Evolutionary conservation across 2,888 invertebrate species (phyloP), one percentile per base, ranked within the genome.

Genomic region (Drosophila rellima): DNA sequence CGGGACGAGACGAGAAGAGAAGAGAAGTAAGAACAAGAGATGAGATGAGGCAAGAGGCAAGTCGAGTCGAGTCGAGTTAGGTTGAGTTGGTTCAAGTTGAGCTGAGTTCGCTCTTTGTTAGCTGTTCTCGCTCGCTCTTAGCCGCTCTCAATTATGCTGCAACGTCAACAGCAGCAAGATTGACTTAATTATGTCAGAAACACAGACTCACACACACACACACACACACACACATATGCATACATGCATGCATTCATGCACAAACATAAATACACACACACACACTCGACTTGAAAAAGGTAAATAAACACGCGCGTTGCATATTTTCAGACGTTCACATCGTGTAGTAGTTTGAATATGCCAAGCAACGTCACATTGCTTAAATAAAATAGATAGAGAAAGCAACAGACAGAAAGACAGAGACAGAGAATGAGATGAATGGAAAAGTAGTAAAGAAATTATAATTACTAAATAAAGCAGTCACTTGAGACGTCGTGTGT

Each of bases 381-480:
- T 47, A 33, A 47, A 57, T 48, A 50, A 61, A 64, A 56, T 51
- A 47, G 18, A 23, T 7, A 47, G 11, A 59, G 60, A 70, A 48
- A 63, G 47, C 13, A 23, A 3, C 13, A 17, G 23, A 20, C 2
- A 13, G 20, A 10, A 0, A n/a, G 37, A 13, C 23, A 18, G 13
- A 20, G 35, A 0, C 15, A 39, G 37, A 18, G 29, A 11, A n/a
- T 8, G 31, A n/a, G 15, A 35, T 35, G 7, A n/a, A 5, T 39
- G 40, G 17, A 26, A 39, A 42, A 51, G 7, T 48, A 62, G 61
- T 60, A 40, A 67, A 79, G 65, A 66, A 79, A 83, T 87, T 83
- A 87, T 83, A 83, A 83, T 87, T 87, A 87, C 79, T 84, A 84
- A 79, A 84, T 84, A 86, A 87, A 73, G 59, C 84, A 70, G 82